These are phyloP conservation scores for Patella pellucida DNA, from an alignment of 2,888 invertebrate species.

Conservation along the genomic window DNA sequence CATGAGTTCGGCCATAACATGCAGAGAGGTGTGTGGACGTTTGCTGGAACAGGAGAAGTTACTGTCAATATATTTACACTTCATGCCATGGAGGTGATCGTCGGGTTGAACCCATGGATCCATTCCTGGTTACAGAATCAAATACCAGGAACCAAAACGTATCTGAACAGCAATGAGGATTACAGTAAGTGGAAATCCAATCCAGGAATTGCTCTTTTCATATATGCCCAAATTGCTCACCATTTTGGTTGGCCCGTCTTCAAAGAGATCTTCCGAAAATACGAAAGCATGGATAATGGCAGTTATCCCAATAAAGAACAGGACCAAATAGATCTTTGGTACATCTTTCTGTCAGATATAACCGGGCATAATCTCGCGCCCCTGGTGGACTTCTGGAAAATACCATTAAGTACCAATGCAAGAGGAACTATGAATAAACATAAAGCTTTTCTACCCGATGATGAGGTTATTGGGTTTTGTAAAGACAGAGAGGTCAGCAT, in stretches of 20 bases:
- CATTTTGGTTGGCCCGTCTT: not conserved
- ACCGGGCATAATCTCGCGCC: not conserved
- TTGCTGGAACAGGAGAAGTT: not conserved
- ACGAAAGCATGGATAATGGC: not conserved
- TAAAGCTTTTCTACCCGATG: not conserved
- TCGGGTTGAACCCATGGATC: not conserved
- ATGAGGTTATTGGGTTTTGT: not conserved
- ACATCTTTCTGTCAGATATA: not conserved
- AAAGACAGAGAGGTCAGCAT: not conserved
- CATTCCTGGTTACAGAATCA: not conserved
- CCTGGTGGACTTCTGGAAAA: not conserved
- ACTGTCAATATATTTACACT: not conserved
- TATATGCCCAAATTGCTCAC: not conserved
- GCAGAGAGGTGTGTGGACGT: not conserved
- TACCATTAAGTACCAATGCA: not conserved
- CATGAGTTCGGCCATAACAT: not conserved
- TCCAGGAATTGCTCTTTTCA: not conserved
- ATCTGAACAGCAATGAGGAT: not conserved
- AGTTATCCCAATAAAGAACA: not conserved
- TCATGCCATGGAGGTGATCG: not conserved
- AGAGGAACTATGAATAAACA: not conserved
- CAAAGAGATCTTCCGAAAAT: not conserved
- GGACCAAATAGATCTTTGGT: conserved; percentile 6
- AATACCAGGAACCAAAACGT: not conserved
- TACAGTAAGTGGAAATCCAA: not conserved